Conservation (phyloP, 2,888 invertebrate species). For the Lydus trimaculatus region DNA sequence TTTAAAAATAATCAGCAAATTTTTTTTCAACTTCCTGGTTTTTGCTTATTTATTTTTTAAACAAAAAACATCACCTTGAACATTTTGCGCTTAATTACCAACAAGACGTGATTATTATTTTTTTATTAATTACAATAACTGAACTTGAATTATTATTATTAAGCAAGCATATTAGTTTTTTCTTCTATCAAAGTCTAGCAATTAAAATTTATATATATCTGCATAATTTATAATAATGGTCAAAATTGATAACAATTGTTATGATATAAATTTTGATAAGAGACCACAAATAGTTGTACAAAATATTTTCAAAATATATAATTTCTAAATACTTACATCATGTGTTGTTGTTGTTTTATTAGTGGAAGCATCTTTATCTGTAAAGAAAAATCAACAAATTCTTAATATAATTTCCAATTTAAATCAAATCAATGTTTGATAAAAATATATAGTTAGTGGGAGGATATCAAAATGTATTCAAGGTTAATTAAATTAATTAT, state of each 20-base stretch:
- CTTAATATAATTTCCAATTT: background rate
- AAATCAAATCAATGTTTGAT: background rate
- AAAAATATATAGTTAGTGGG: background rate
- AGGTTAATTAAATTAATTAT: constrained; percentile 11
- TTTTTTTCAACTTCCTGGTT: background rate
- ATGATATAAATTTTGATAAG: background rate
- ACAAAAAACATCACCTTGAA: background rate
- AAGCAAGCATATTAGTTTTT: background rate
- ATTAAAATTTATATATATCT: background rate
- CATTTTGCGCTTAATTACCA: background rate
- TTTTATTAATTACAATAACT: background rate
- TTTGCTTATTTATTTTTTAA: background rate
- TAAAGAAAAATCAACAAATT: constrained; percentile 32
- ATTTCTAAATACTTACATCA: constrained; percentile 47
- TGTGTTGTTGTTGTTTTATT: constrained; percentile 46
- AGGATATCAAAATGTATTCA: constrained; percentile 2
- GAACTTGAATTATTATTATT: background rate
- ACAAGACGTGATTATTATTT: background rate
- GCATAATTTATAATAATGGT: background rate
- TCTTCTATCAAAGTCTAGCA: background rate
- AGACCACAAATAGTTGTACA: background rate
- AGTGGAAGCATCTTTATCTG: constrained; percentile 49
- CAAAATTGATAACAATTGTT: background rate
- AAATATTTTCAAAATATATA: background rate
- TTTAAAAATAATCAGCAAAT: background rate